Evolutionary conservation across 2,888 invertebrate genomes (phyloP), one percentile per base, ranked within the genome.

Genomic region (Spodoptera exigua): DNA sequence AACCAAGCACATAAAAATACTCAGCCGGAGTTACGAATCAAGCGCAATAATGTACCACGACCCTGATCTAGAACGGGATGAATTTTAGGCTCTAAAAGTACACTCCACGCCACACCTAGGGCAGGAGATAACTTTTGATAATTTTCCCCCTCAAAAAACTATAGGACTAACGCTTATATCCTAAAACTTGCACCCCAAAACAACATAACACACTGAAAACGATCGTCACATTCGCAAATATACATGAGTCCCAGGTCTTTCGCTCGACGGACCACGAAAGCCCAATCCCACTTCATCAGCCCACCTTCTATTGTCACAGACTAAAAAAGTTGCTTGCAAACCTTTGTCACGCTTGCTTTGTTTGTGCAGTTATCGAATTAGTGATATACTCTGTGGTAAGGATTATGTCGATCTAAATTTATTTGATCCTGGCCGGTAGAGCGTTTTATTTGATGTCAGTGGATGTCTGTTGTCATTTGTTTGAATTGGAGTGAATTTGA

Each of bases 201-300:
- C 27, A 71, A 60, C 59, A 78, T 71, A 76, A 78, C 60, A 59
- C 55, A 69, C 55, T 60, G 74, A 89, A 90, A 27, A 89, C 88
- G 88, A 90, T 89, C 89, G 89, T 83, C 86, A 74, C 83, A 87
- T 89, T 89, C 89, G 27, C 27, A 27, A 88, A 82, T 83, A 74
- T 84, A 87, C 87, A 90, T 90, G 91, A 83, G 81, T 72, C 78
- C 37, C 84, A 85, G 82, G 81, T 87, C 84, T 87, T 84, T 80
- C 89, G 90, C 90, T 87, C 88, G 84, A 84, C 85, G 81, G 89
- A 81, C 81, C 83, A 82, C 86, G 87, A 90, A 92, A 87, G 81
- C 84, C 76, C 77, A 79, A 80, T 78, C 70, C 71, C 68, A 81
- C 56, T 69, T 41, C 72, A 73, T 51, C 12, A 35, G 12, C 39